Base-by-base conservation (phyloP, 2,888 invertebrate species). In the Stramonita haemastoma region DNA sequence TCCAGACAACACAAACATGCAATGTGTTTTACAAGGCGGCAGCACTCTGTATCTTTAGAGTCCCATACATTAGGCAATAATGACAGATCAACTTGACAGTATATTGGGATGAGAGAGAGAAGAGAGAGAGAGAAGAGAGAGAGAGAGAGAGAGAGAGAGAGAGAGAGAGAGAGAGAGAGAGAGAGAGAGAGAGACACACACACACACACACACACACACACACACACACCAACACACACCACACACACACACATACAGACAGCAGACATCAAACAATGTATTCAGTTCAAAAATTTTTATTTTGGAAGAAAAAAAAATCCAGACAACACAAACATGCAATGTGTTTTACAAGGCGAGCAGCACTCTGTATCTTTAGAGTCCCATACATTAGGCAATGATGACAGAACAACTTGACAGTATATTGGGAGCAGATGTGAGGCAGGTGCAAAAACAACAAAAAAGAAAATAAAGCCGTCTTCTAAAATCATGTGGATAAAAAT, bases 1-100 rank as follows among this genome's bases (percentile, higher is more conserved):
- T n/a, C 73, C n/a, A 73, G 73, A 73, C 73, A 73, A 73, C 73
- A 73, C 73, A 73, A n/a, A 73, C 73, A 73, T 73, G 73, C 73
- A 73, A n/a, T 73, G 73, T n/a, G 26, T n/a, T 73, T 73, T n/a
- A 73, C 46, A 46, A 46, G n/a, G n/a, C n/a, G 46, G 46, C 73
- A 73, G n/a, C 26, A n/a, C n/a, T 26, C n/a, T 73, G 73, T 26
- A 73, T n/a, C 6, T 73, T n/a, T n/a, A n/a, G 73, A 73, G 26
- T n/a, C 73, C 73, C n/a, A 26, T 73, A 73, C 13, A n/a, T 5
- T 26, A n/a, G 73, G 22, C 26, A 73, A 73, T 73, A n/a, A n/a
- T 13, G n/a, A 73, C 26, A n/a, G 73, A 73, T n/a, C 73, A 26
- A 73, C n/a, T 73, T n/a, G n/a, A 73, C 73, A n/a, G 13, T 22